These are phyloP conservation scores for Selenia dentaria DNA, from an alignment of 2,888 invertebrate species.

Conservation along the genomic window DNA sequence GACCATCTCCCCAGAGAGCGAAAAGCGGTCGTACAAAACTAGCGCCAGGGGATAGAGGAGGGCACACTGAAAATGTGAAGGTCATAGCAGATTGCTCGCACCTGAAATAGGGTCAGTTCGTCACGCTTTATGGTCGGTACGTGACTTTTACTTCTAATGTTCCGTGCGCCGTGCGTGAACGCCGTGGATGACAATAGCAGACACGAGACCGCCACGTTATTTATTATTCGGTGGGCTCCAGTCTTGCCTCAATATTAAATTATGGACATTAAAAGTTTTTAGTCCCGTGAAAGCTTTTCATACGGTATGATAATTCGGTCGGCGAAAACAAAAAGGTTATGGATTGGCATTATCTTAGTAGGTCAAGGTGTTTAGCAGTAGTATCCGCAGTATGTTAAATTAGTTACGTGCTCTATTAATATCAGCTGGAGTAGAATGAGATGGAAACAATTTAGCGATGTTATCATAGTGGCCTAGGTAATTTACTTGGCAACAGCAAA, in stretches of 20 bases:
- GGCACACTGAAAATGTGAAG: constrained; percentile 70
- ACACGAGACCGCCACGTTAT: constrained; percentile 19
- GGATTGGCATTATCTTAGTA: constrained; percentile 34
- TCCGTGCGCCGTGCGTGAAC: too few relatives aligned
- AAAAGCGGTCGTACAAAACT: constrained; percentile 63
- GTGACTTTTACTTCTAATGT: constrained; percentile 68
- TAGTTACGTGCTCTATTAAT: constrained; percentile 17
- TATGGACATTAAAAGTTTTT: constrained; percentile 23
- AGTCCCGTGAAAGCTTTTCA: constrained; percentile 21
- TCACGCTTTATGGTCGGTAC: constrained; percentile 67
- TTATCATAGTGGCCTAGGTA: constrained; percentile 21
- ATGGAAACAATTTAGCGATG: constrained; percentile 25
- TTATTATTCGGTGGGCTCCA: constrained; percentile 14
- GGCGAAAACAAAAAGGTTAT: constrained; percentile 34
- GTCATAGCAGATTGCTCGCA: constrained; percentile 71
- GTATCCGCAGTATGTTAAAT: constrained; percentile 7
- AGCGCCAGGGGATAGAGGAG: constrained; percentile 62
- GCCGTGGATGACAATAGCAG: constrained; percentile 34
- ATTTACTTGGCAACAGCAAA: constrained; percentile 23
- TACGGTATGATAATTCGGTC: constrained; percentile 31
- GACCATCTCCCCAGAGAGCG: constrained; percentile 62
- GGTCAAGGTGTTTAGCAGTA: constrained; percentile 31
- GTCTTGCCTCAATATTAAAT: constrained; percentile 19
- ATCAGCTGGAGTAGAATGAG: constrained; percentile 16
- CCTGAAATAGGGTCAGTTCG: constrained; percentile 72